These are phyloP conservation scores for Poeciliopsis turneri DNA, from an alignment of 2,797 vertebrate species.

Conservation along the genomic window DNA sequence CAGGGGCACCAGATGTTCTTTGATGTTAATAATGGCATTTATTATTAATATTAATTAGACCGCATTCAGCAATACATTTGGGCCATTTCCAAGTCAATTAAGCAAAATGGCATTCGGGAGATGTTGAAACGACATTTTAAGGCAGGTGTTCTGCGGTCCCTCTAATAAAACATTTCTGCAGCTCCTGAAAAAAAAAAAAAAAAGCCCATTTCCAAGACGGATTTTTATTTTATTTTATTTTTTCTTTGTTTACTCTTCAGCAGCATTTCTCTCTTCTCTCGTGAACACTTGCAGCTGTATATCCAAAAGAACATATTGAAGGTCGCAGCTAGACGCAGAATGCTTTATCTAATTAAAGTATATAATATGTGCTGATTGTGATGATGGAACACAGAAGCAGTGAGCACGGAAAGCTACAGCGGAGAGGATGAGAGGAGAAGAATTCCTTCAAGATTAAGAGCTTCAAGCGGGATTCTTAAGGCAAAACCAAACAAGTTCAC, in stretches of 20 bases:
- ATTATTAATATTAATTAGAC: conserved; percentile 99
- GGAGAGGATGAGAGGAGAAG: conserved; percentile 36
- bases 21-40: conserved; percentile 99
- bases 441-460: conserved; percentile 19
- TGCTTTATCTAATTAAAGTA: conserved; percentile 67
- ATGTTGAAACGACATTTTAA: conserved; percentile 99
- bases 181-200: conserved; percentile 85
- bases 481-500: conserved; percentile 31
- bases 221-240: conserved; percentile 65
- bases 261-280: conserved; percentile 56
- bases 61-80: conserved; percentile 99
- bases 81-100: conserved; percentile 99
- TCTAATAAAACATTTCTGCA: conserved; percentile 99
- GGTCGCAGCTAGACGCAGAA: conserved; percentile 45
- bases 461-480: conserved; percentile 10
- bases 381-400: conserved; percentile 38
- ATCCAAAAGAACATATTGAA: conserved; percentile 68
- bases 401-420: conserved; percentile 61
- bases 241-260: conserved; percentile 75
- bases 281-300: conserved; percentile 44
- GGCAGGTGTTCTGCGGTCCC: conserved; percentile 98
- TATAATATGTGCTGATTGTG: conserved; percentile 49
- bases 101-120: conserved; percentile 99
- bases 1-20: conserved; percentile 99
- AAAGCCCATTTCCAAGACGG: conserved; percentile 89